phyloP scores from a whole-genome alignment of 2,797 vertebrate genomes.

The Triplophysa yarkandensis region DNA sequence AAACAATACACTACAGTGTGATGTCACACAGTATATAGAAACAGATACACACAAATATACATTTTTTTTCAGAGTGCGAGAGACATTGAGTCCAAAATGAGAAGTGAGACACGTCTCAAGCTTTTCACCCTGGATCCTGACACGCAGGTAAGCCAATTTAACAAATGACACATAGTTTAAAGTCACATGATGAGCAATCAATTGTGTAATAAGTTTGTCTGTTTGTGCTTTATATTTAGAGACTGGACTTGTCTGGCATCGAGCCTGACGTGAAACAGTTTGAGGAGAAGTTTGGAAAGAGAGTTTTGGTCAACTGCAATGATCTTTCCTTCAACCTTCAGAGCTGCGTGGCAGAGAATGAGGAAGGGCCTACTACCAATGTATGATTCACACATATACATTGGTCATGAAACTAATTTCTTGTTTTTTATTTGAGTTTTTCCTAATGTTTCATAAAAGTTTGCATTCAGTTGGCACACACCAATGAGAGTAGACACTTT shows the following conservation, averaged over 20 bases:
- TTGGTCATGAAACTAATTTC: not conserved
- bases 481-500: not conserved
- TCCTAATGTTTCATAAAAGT: not conserved
- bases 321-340: conserved; percentile 95
- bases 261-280: conserved; percentile 92
- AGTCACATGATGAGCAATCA: conserved; percentile 5
- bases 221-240: conserved; percentile 71
- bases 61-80: conserved; percentile 78
- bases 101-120: conserved; percentile 89
- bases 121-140: conserved; percentile 94
- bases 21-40: not conserved
- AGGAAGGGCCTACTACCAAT: conserved; percentile 92
- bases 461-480: not conserved
- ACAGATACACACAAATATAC: not conserved
- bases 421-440: not conserved
- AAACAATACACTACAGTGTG: not conserved
- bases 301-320: conserved; percentile 90
- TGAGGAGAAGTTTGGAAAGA: conserved; percentile 95
- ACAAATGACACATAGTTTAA: conserved; percentile 13
- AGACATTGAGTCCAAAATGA: conserved; percentile 91
- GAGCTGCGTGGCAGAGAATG: conserved; percentile 92
- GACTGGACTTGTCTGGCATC: conserved; percentile 88
- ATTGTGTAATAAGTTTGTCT: conserved; percentile 14
- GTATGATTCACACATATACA: conserved; percentile 68
- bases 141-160: conserved; percentile 83